phyloP scores from a whole-genome alignment of 1,140 invertebrate species.

The Lepidurus apus region DNA sequence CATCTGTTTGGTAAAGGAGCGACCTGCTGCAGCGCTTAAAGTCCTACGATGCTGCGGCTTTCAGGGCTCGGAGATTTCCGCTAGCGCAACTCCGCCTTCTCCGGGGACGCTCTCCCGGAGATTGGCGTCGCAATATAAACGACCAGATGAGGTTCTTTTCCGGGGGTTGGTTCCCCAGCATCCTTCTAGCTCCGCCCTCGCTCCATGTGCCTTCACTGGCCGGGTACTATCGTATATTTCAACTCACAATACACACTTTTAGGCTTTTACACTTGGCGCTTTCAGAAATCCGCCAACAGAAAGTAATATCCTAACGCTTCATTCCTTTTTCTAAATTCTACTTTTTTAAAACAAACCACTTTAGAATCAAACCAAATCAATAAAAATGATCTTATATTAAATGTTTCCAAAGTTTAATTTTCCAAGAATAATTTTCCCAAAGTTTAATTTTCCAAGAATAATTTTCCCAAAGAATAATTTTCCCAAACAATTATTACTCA shows the following conservation, averaged over 20 bases:
- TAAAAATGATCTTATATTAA: neutral
- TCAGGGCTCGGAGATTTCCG: neutral
- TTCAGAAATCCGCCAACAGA: neutral
- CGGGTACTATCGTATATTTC: neutral
- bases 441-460: no score
- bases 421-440: neutral
- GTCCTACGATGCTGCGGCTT: conserved; percentile 12
- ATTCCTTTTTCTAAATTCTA: neutral
- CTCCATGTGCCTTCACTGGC: conserved; percentile 8
- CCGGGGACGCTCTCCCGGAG: neutral
- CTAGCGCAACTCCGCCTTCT: conserved; percentile 17
- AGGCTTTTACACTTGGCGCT: neutral
- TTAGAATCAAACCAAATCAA: neutral
- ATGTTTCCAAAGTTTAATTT: neutral
- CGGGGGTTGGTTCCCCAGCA: conserved; percentile 12
- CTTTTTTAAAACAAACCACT: no score
- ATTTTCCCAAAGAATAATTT: neutral
- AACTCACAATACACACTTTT: neutral
- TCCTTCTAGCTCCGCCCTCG: conserved; percentile 10
- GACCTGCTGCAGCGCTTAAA: conserved; percentile 20
- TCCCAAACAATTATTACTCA: neutral
- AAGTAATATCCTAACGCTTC: neutral
- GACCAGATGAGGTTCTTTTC: conserved; percentile 19
- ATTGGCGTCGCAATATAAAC: conserved; percentile 21
- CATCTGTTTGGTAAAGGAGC: neutral